Evolutionary conservation across 2,888 invertebrate genomes (phyloP), one percentile per base, ranked within the genome.

Genomic region (Dynastes tityus): DNA sequence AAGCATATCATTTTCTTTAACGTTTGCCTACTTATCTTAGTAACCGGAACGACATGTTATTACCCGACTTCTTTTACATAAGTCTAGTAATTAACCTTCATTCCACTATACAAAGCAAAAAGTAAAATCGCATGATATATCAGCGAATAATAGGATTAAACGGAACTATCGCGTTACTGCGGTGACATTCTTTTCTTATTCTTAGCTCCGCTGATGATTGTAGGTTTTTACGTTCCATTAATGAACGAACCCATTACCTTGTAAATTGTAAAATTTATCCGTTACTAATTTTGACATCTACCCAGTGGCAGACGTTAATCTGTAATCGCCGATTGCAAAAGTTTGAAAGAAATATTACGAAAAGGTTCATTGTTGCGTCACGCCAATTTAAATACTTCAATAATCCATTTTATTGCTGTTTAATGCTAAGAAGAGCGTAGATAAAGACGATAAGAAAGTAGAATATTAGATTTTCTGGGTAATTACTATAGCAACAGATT

Each of bases 1-100:
- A 40, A 67, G 40, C 37, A 49, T 68, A 68, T 68, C 68, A 13
- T 68, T 29, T 51, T 53, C 51, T 51, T 49, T 5, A 51, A 49
- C 51, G 27, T 68, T 68, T 29, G 51, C 68, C 68, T 68, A 68
- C 53, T 68, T 68, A 29, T 51, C 40, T 51, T 27, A 13, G 32
- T 68, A 29, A 68, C 68, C 68, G 68, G 68, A 68, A 68, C 68
- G 68, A 68, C 29, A 68, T 68, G 27, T 53, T 51, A 51, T 51
- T 49, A 29, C 51, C 45, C 49, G 45, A 29, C 40, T 27, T 51
- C 27, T 29, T 68, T 53, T 68, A 29, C 51, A 27, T 68, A 68
- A 68, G 29, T 29, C 27, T 45, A 6, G 51, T 29, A 68, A 68
- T 68, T 68, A 68, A 68, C 68, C 68, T 68, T 68, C 68, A 68